Conservation (phyloP, 2,797 vertebrate genomes). For the Varecia variegata region DNA sequence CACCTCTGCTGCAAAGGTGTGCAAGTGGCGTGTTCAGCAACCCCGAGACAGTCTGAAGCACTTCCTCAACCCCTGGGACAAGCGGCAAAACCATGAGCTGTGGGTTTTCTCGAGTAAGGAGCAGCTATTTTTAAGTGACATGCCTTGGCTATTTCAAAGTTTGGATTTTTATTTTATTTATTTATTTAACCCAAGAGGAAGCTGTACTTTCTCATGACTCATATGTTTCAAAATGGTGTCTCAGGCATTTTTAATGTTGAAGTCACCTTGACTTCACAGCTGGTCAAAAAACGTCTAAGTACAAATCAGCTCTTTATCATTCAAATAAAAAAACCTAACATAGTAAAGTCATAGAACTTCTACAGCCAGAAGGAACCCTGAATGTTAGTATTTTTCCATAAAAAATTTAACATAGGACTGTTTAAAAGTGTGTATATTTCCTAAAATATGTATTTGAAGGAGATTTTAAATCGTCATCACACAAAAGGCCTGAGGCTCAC, state of each 20-base stretch:
- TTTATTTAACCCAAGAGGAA: conserved; percentile 58
- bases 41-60: not conserved
- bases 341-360: not conserved
- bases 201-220: conserved; percentile 62
- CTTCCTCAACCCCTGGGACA: not conserved
- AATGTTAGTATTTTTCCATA: not conserved
- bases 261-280: not conserved
- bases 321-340: not conserved
- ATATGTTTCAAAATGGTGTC: conserved; percentile 34
- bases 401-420: not conserved
- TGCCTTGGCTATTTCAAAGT: conserved; percentile 44
- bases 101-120: not conserved
- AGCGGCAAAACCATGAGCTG: not conserved
- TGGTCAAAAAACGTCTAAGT: not conserved
- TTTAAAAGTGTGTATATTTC: not conserved
- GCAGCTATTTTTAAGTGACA: not conserved
- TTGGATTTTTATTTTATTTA: conserved; percentile 18
- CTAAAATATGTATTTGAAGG: not conserved
- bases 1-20: not conserved
- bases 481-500: not conserved
- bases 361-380: not conserved
- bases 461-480: not conserved
- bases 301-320: not conserved
- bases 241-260: not conserved
- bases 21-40: not conserved